Base-by-base conservation (phyloP, 2,888 invertebrate species). In the Phengaris alcon region DNA sequence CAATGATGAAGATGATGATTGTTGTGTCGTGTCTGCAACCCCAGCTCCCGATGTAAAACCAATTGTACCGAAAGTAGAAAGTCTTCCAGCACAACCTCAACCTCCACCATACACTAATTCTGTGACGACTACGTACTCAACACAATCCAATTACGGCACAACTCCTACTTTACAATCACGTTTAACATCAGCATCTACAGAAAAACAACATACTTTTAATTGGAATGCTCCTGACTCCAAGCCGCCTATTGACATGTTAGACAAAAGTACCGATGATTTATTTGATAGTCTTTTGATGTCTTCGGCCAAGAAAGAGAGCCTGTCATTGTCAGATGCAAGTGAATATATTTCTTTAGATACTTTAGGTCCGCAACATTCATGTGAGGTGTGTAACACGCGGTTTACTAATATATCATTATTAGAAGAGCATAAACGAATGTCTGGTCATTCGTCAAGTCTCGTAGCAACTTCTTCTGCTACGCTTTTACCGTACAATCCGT, bases 301-400 rank as follows among this genome's bases (percentile, higher is more conserved):
- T 68, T 81, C 88, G 0, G 85, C 88, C 0, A 93, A 91, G 79
- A 91, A 93, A 78, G 91, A 93, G 79, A 85, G 84, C 73, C 81
- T 85, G 75, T 85, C 86, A 46, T 54, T 93, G 77, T 86, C 90
- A 13, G 89, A 93, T 77, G 87, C 89, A 0, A 95, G 94, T 77
- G 95, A 95, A 86, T 95, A 95, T 81, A 95, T 95, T 78, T 95
- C 95, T 0, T 86, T 95, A 77, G 95, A 95, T 77, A 94, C 94
- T 51, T 86, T 95, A 79, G 95, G 95, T 1, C 94, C 95, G 0
- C 94, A 95, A 75, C 94, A 93, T 77, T 94, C 94, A 0, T 95
- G 95, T 82, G 94, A 95, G 9, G 90, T 95, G 2, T 95, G 95
- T 82, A 95, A 94, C 79, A 95, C 94, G 52, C 93, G 95, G 77